phyloP scores from a whole-genome alignment of 2,797 vertebrate species.

The Epinephelus malabaricus region DNA sequence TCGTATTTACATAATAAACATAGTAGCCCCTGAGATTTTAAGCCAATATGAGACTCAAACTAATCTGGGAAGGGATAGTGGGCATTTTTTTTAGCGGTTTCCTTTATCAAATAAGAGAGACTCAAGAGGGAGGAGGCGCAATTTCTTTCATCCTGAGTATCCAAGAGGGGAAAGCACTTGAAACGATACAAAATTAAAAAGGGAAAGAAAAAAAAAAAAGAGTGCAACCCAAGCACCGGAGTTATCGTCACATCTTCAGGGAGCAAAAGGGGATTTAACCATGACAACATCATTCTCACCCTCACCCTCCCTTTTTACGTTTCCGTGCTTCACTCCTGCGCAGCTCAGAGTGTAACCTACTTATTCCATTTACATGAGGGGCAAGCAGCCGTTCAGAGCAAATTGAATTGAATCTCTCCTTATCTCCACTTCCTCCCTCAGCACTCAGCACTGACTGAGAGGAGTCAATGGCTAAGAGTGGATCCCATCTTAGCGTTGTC shows the following conservation, averaged over 20 bases:
- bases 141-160: slow-evolving; percentile 27
- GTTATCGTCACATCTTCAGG: slow-evolving; percentile 42
- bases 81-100: slow-evolving; percentile 10
- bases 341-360: slow-evolving; percentile 68
- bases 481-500: slow-evolving; percentile 81
- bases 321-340: slow-evolving; percentile 46
- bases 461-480: slow-evolving; percentile 77
- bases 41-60: slow-evolving; percentile 23
- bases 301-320: slow-evolving; percentile 20
- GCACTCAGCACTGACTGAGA: slow-evolving; percentile 72
- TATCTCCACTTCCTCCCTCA: slow-evolving; percentile 79
- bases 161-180: slow-evolving; percentile 17
- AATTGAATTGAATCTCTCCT: slow-evolving; percentile 82
- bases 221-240: not conserved
- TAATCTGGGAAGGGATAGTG: slow-evolving; percentile 1
- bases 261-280: slow-evolving; percentile 41
- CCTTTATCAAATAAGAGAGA: slow-evolving; percentile 17
- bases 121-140: not conserved
- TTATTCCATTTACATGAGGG: slow-evolving; percentile 79
- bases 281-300: slow-evolving; percentile 52
- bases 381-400: slow-evolving; percentile 69
- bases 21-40: slow-evolving; percentile 7
- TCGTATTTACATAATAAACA: slow-evolving; percentile 22
- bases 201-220: not conserved
- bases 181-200: slow-evolving; percentile 40